Conservation (phyloP, 2,113 vertebrate genomes). For the Amphiprion ocellaris region DNA sequence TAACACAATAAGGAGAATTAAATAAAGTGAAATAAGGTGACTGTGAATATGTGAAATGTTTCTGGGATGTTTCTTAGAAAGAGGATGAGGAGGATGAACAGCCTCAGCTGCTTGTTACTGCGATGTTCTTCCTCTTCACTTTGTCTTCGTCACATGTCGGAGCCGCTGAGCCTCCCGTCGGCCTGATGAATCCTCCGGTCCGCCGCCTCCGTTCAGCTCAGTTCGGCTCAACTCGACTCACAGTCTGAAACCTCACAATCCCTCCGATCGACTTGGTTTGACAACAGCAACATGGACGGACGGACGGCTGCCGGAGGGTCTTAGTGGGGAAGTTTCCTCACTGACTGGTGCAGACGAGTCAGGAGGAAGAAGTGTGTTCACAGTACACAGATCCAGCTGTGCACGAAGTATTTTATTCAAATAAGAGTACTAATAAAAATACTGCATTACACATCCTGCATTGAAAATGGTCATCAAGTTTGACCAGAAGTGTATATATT, state of each 20-base stretch:
- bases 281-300: not conserved
- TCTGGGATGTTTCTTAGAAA: no score
- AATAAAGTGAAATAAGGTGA: no score
- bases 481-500: no score
- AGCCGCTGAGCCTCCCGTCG: conserved; percentile 9
- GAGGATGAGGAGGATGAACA: conserved; percentile 5
- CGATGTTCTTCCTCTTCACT: conserved; percentile 51
- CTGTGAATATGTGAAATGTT: no score
- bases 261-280: conserved; percentile 14
- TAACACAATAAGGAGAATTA: no score
- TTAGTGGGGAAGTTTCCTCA: not conserved
- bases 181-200: not conserved
- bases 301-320: not conserved
- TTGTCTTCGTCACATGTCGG: conserved; percentile 24
- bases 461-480: no score
- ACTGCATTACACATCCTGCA: no score
- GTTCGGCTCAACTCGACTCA: not conserved
- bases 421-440: no score
- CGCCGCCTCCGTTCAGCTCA: not conserved
- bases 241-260: not conserved
- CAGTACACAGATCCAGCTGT: no score
- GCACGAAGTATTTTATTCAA: no score
- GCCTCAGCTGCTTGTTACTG: conserved; percentile 47
- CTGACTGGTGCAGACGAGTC: not conserved
- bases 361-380: conserved; percentile 1